phyloP scores from a whole-genome alignment of 2,113 vertebrate species.

The Willisornis vidua region DNA sequence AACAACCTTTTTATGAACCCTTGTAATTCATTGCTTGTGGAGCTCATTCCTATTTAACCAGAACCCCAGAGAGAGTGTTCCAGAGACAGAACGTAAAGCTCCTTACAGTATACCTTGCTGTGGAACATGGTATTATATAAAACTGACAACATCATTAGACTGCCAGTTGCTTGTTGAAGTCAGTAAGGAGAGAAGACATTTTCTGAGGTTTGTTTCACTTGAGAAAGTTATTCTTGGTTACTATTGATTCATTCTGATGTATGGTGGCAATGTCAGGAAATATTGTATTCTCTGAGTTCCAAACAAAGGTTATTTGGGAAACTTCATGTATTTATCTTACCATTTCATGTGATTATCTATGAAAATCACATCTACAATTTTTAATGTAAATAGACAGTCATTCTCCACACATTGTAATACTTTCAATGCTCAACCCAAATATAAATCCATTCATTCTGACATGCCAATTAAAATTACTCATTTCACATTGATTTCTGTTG shows the following conservation, averaged over 20 bases:
- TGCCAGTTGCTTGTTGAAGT: background rate
- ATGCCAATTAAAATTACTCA: background rate
- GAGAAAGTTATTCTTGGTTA: background rate
- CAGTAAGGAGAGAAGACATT: background rate
- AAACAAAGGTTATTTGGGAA: background rate
- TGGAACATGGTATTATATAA: background rate
- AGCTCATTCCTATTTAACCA: constrained; percentile 45
- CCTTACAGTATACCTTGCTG: background rate
- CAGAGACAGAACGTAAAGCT: background rate
- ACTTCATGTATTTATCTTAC: background rate
- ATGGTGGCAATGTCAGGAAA: background rate
- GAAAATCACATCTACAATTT: constrained; percentile 6
- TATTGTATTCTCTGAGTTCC: background rate
- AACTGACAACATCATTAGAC: background rate
- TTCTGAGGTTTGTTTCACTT: background rate
- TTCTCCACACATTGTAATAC: background rate
- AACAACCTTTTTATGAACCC: constrained; percentile 64
- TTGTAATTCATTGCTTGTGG: constrained; percentile 29
- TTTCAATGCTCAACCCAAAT: background rate
- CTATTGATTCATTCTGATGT: background rate
- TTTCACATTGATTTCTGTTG: constrained; percentile 38
- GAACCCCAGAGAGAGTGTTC: constrained; percentile 7
- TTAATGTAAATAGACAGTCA: background rate
- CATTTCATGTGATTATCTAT: background rate
- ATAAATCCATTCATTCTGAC: background rate